Evolutionary conservation across 2,113 vertebrate genomes (phyloP), one percentile per base, ranked within the genome.

Genomic region (Marcusenius ussheri): DNA sequence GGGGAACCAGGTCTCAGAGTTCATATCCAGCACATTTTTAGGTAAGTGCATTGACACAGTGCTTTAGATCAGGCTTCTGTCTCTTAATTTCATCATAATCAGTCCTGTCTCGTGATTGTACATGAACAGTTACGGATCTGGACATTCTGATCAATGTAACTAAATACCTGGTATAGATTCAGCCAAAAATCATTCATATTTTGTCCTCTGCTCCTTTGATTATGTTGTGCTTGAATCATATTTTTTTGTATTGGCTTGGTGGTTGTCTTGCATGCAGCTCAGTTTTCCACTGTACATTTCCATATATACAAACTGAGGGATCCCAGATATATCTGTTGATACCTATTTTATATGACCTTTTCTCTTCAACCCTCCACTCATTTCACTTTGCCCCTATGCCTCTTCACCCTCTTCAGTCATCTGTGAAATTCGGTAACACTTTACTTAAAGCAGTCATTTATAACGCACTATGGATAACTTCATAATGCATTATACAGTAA

Each of bases 1-100:
- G 91, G 98, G 98, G 93, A 99, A 99, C 94, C 98, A 99, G 93
- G 98, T 99, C 92, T 99, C 98, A 1, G 98, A 99, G 94, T 99
- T 96, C 94, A 99, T 99, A 93, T 99, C 98, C 77, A 99, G 95
- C 95, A 99, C 98, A 35, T 99, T 99, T 95, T 96, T 99, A 95
- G 98, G 98, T 99, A 95, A 98, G 98, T 92, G 39, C 53, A 88
- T 88, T 66, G 51, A 84, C 21, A 49, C 62, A 3, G 6, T 21
- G 45, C 19, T 24, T 62, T 35, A 15, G 35, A 10, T 42, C 31
- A 19, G 31, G 11, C 13, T 42, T 6, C 35, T 6, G 35, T 39
- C 31, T 77, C 31, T 35, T 35, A 70, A 70, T 27, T 7, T 77
- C 31, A 39, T 80, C 35, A 80, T 80, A 42, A 80, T 19, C 74